Conservation (phyloP, 2,113 vertebrate species). For the Labrus mixtus region DNA sequence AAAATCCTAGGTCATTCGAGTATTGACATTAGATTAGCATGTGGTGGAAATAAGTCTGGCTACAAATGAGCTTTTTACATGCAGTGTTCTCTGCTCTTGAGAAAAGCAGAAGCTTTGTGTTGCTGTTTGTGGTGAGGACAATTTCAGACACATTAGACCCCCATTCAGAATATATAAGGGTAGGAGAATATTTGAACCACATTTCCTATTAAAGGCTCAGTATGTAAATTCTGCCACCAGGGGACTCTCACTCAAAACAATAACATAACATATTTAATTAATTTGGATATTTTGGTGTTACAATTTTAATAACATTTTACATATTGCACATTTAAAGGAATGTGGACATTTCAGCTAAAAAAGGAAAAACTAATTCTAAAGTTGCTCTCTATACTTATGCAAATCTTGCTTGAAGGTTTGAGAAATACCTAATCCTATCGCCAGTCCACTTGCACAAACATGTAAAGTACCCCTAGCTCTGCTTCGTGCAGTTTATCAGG, state of each 20-base stretch:
- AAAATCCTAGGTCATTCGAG: not conserved
- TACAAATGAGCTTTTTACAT: conserved; percentile 24
- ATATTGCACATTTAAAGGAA: not conserved
- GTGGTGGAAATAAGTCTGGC: not conserved
- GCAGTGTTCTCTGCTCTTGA: conserved; percentile 9
- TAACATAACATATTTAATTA: too few species aligned
- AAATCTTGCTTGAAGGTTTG: conserved; percentile 1
- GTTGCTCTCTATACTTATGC: conserved; percentile 14
- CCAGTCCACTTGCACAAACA: conserved; percentile 35
- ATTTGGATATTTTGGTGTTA: too few species aligned
- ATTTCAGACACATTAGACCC: conserved; percentile 26
- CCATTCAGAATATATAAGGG: conserved; percentile 22
- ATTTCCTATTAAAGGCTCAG: too few species aligned
- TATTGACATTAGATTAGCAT: not conserved
- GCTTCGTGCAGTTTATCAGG: conserved; percentile 48
- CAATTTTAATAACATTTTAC: too few species aligned
- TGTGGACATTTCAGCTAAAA: conserved; percentile 7
- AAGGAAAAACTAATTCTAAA: conserved; percentile 4
- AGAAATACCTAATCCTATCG: conserved; percentile 21
- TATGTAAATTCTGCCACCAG: too few species aligned
- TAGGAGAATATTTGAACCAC: conserved; percentile 11
- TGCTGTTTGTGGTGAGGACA: not conserved
- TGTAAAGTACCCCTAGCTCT: conserved; percentile 32
- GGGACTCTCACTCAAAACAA: too few species aligned
- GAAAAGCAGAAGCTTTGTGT: conserved; percentile 25